These are phyloP conservation scores for Mesochorus sp. DNA, from an alignment of 2,888 invertebrate genomes.

Conservation along the genomic window DNA sequence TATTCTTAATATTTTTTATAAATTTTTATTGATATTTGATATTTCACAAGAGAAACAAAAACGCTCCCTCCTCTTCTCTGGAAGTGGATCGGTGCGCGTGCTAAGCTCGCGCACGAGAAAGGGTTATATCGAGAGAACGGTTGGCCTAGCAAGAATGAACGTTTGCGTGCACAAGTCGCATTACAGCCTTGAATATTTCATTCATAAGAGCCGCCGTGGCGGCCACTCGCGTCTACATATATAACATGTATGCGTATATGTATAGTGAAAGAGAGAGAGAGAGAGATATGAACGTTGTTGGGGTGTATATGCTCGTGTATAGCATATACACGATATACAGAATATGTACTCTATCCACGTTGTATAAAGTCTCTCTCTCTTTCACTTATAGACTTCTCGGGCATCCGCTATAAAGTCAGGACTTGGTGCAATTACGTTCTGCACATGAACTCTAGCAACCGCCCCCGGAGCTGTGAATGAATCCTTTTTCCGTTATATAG, in stretches of 20 bases:
- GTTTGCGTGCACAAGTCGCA: conserved; percentile 78
- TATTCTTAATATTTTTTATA: too few species aligned
- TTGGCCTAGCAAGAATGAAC: conserved; percentile 63
- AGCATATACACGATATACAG: conserved; percentile 44
- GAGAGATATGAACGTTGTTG: conserved; percentile 6
- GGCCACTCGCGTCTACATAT: conserved; percentile 65
- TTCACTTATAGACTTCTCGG: conserved; percentile 26
- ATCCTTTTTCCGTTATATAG: conserved; percentile 66
- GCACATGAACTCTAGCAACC: conserved; percentile 61
- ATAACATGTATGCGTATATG: conserved; percentile 51
- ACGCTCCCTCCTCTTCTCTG: too few species aligned
- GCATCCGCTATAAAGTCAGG: conserved; percentile 63
- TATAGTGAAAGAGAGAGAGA: too few species aligned
- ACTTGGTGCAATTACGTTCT: conserved; percentile 71
- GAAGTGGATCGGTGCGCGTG: conserved; percentile 52
- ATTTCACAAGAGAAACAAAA: conserved; percentile 28
- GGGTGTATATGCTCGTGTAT: conserved; percentile 50
- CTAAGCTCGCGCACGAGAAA: conserved; percentile 54
- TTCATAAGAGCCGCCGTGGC: conserved; percentile 77
- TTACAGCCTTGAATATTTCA: conserved; percentile 81
- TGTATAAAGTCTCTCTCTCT: conserved; percentile 32
- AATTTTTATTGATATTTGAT: too few species aligned
- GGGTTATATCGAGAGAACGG: conserved; percentile 58
- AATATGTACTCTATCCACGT: conserved; percentile 48
- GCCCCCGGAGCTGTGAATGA: conserved; percentile 73